Evolutionary conservation across 2,797 vertebrate species (phyloP), one percentile per base, ranked within the genome.

Genomic region (Platalea minor): DNA sequence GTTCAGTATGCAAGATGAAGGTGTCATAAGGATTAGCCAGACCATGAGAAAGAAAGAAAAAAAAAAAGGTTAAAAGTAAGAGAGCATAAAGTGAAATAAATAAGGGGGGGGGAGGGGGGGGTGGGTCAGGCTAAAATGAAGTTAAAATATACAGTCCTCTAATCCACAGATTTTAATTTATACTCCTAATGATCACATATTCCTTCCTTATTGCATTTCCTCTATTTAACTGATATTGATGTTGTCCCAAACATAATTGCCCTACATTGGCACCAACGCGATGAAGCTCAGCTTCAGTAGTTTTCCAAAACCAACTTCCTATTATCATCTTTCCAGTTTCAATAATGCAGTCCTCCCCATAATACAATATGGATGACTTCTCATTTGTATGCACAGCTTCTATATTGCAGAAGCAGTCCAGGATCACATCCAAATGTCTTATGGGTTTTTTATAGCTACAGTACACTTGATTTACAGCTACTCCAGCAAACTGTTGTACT

Each of bases 391-490:
- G 93, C 94, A 90, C 82, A 77, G 86, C n/a, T 81, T 78, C 89
- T 91, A 28, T 53, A 91, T 19, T 79, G 68, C 93, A 91, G 65
- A 37, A 87, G 64, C 59, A 73, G 75, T 53, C 73, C 76, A 97
- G 91, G 83, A 96, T 91, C 85, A 89, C 89, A 94, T 96, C 93
- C 94, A 97, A 97, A 95, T 91, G 85, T 70, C 93, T 96, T 84
- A 89, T 37, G 59, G 75, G 65, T 91, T 97, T 96, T 97, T 97
- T 96, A 98, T 92, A 96, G 93, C 96, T 91, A 88, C 64, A 95
- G 93, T 88, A 82, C 95, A 81, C 96, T 96, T 98, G 97, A 98
- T 97, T 98, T 98, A 98, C 93, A 96, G 93, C 93, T 95, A 79
- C 78, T 97, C 95, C 82, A 91, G 88, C 93, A 97, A 98, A 98